phyloP scores from a whole-genome alignment of 2,797 vertebrate genomes.

The Microctenopoma stevenorrisi region DNA sequence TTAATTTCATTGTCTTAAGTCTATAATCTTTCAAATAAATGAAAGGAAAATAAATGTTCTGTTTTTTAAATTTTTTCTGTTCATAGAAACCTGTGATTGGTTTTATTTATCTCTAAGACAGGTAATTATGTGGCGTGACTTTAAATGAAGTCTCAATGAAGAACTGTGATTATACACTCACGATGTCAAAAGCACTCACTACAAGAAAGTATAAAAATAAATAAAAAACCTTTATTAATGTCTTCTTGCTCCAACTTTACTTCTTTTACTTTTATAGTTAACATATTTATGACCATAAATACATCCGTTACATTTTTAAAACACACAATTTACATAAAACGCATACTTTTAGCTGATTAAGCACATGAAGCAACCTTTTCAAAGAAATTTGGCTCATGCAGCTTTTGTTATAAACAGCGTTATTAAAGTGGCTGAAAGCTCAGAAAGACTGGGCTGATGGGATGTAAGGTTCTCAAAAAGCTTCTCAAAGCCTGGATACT shows the following conservation, averaged over 20 bases:
- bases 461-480: conserved; percentile 9
- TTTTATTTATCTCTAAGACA: conserved; percentile 43
- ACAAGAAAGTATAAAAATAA: conserved; percentile 34
- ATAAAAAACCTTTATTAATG: conserved; percentile 25
- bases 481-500: too few relatives aligned
- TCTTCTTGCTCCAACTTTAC: conserved; percentile 30
- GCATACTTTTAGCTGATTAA: conserved; percentile 41
- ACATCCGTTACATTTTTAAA: conserved; percentile 26
- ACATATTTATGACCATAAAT: conserved; percentile 42
- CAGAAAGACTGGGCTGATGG: background rate
- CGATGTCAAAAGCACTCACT: conserved; percentile 39
- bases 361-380: conserved; percentile 21
- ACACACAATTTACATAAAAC: conserved; percentile 50
- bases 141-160: conserved; percentile 30
- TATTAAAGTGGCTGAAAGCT: background rate
- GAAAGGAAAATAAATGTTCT: conserved; percentile 69
- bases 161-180: conserved; percentile 36
- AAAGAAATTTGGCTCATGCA: conserved; percentile 63
- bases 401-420: conserved; percentile 41
- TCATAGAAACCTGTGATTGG: conserved; percentile 37
- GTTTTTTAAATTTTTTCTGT: conserved; percentile 37
- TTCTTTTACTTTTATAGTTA: conserved; percentile 27
- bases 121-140: conserved; percentile 26
- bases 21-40: conserved; percentile 41
- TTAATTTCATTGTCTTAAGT: conserved; percentile 7